Percentiles rank a stretch among this genome's conserved stretches.
Conservation (phyloP, 92 coral and sea anemone species). For the Umimayanthus kanabou region DNA sequence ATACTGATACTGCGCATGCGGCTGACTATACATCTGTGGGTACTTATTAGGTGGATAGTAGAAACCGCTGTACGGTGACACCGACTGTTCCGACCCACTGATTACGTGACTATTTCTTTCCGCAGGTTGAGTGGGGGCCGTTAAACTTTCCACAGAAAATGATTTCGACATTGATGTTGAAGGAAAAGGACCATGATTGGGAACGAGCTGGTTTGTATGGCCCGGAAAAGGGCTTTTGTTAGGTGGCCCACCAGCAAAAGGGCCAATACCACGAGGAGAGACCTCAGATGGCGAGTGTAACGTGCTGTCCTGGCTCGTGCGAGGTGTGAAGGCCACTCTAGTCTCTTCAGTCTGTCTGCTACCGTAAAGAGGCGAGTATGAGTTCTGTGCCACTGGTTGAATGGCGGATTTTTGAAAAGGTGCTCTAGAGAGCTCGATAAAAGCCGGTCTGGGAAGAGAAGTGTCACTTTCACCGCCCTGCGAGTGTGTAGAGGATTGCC, state of each 20-base stretch:
- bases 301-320: slow-evolving; percentile 65
- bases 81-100: slow-evolving; percentile 70
- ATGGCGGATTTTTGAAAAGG: slow-evolving; percentile 45
- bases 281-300: slow-evolving; percentile 80
- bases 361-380: slow-evolving; percentile 58
- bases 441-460: slow-evolving; percentile 71
- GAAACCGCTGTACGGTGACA: slow-evolving; percentile 88
- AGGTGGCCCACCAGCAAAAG: slow-evolving; percentile 71
- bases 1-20: slow-evolving; percentile 82
- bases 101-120: slow-evolving; percentile 68
- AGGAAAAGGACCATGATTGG: slow-evolving; percentile 52
- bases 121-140: slow-evolving; percentile 90
- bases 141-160: slow-evolving; percentile 95
- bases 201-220: slow-evolving; percentile 57
- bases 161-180: slow-evolving; percentile 77
- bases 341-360: slow-evolving; percentile 40
- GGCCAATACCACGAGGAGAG: slow-evolving; percentile 48
- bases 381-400: slow-evolving; percentile 63
- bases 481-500: slow-evolving; percentile 51
- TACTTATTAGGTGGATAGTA: slow-evolving; percentile 89
- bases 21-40: slow-evolving; percentile 90
- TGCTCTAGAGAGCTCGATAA: slow-evolving; percentile 68
- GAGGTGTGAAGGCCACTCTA: slow-evolving; percentile 39
- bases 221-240: slow-evolving; percentile 91
- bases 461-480: slow-evolving; percentile 58